Evolutionary conservation across 2,113 vertebrate genomes (phyloP).

Genomic region (Bubo blakistoni): DNA sequence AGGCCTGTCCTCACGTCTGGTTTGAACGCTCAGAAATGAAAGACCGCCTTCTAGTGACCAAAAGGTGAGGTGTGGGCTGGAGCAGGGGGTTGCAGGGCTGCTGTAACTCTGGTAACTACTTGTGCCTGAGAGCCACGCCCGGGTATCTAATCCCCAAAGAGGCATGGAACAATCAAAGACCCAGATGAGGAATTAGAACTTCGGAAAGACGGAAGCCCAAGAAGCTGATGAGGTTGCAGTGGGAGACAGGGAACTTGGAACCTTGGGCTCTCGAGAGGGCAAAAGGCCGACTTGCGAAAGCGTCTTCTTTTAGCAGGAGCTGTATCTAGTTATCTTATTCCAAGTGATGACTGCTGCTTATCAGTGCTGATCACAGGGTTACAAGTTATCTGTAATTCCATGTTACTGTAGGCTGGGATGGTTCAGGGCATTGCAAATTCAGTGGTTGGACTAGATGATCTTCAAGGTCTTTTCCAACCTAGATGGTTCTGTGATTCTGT

Average conservation of each 20-base stretch:
- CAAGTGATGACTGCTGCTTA: background rate
- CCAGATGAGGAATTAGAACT: background rate
- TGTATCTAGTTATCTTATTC: background rate
- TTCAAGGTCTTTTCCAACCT: no score
- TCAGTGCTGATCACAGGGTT: background rate
- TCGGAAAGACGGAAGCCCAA: background rate
- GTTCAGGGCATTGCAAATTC: background rate
- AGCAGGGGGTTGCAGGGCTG: no score
- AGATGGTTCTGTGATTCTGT: no score
- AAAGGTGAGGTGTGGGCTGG: constrained; percentile 74
- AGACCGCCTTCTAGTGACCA: constrained; percentile 88
- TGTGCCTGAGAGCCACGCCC: rapidly evolving
- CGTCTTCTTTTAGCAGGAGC: background rate
- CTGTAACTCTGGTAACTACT: rapidly evolving
- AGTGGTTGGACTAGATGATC: no score
- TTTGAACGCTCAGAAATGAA: constrained; percentile 95
- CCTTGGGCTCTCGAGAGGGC: background rate
- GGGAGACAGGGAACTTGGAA: background rate
- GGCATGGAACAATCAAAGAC: background rate
- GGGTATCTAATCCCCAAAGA: background rate
- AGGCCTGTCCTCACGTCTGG: constrained; percentile 93
- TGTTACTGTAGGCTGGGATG: background rate
- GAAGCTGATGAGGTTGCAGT: background rate
- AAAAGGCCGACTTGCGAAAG: background rate
- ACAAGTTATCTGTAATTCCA: background rate